Percentiles rank a stretch among this genome's conserved stretches.
These are phyloP conservation scores for Sigmodon hispidus DNA, from an alignment of 2,113 vertebrate species.

Conservation along the genomic window DNA sequence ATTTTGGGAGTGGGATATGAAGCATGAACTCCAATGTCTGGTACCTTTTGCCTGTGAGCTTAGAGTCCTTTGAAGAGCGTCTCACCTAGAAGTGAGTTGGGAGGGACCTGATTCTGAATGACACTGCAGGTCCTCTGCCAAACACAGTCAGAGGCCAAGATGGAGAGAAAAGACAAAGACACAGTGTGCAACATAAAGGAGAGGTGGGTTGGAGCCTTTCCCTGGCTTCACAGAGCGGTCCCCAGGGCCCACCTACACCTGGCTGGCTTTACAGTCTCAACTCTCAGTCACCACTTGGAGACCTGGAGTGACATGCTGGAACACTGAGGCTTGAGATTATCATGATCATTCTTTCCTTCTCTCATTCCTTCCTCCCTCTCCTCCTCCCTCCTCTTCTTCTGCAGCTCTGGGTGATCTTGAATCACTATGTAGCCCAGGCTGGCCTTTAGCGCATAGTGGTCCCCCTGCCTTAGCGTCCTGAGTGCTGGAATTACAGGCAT, in stretches of 20 bases:
- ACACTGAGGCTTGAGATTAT: background rate
- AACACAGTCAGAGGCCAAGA: background rate
- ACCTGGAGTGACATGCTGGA: background rate
- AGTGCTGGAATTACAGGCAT: background rate
- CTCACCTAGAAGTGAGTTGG: background rate
- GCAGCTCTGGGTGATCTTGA: background rate
- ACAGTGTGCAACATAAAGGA: background rate
- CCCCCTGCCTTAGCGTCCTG: background rate
- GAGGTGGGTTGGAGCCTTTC: too few species aligned
- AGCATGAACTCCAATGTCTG: fast-evolving
- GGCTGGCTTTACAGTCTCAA: background rate
- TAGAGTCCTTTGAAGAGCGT: background rate
- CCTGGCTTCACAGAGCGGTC: fast-evolving
- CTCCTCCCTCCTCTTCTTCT: background rate
- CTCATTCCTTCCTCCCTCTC: background rate
- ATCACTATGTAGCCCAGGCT: background rate
- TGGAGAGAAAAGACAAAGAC: background rate
- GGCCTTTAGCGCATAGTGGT: background rate
- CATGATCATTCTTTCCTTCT: background rate
- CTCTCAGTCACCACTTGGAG: background rate
- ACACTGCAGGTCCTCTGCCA: background rate
- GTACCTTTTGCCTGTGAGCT: background rate
- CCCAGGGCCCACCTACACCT: fast-evolving
- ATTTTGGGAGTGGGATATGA: background rate
- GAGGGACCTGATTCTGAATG: too few species aligned